A percentile compares a stretch with the other conserved stretches of the same genome.
These are phyloP conservation scores for Danio jaintianensis DNA, from an alignment of 2,797 vertebrate species.

Conservation along the genomic window DNA sequence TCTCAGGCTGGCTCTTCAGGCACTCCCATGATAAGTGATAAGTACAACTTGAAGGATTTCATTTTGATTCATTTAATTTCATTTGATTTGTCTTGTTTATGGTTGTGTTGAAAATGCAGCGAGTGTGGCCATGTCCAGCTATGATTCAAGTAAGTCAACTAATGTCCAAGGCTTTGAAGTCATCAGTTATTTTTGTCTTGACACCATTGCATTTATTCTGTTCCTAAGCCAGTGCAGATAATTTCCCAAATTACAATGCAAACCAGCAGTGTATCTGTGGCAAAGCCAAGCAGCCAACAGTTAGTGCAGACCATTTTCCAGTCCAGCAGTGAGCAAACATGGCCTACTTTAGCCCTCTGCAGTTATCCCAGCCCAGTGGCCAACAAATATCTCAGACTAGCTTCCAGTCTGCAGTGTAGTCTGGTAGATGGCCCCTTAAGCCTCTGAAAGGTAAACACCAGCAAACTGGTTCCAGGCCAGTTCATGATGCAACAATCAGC, in stretches of 20 bases:
- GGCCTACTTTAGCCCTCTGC: not conserved
- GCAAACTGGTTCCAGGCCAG: not conserved
- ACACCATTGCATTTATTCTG: not conserved
- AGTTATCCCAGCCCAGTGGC: not conserved
- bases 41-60: not conserved
- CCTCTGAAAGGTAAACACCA: not conserved
- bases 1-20: too few relatives aligned
- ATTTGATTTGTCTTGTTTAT: not conserved
- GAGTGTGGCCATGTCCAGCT: not conserved
- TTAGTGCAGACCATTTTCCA: not conserved
- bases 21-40: not conserved
- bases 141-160: conserved; percentile 3
- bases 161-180: not conserved
- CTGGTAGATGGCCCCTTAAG: not conserved
- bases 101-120: not conserved
- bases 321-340: not conserved
- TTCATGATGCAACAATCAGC: not conserved
- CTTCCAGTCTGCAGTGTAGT: not conserved
- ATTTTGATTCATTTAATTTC: too few relatives aligned
- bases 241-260: not conserved
- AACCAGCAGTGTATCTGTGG: too few relatives aligned
- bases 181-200: not conserved
- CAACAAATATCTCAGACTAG: not conserved
- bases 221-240: not conserved
- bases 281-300: not conserved